A percentile compares a stretch with the other conserved stretches of the same genome.
Evolutionary conservation across 2,113 vertebrate species (phyloP).

Genomic region (Lamprotornis superbus): DNA sequence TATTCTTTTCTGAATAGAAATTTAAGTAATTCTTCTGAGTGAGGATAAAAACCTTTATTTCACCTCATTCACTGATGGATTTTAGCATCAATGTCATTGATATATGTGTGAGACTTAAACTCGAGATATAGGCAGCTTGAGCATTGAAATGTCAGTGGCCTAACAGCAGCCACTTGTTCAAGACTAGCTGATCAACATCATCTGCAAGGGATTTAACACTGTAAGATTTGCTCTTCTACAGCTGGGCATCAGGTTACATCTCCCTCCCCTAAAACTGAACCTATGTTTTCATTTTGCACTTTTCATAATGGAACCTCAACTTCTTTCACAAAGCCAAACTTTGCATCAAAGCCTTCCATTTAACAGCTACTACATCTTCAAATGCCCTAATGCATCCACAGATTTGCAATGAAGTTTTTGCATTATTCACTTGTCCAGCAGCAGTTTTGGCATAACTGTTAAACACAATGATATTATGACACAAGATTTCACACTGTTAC

Average conservation of each 20-base stretch:
- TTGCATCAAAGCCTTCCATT: background rate
- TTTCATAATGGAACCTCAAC: background rate
- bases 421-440: background rate
- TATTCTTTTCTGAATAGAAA: background rate
- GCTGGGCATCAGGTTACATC: rapidly evolving
- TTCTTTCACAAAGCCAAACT: background rate
- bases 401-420: background rate
- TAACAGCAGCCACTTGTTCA: background rate
- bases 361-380: background rate
- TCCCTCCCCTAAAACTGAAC: background rate
- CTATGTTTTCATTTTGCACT: background rate
- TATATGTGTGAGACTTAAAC: background rate
- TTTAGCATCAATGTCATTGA: background rate
- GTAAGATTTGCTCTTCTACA: background rate
- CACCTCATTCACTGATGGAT: background rate
- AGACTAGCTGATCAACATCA: background rate
- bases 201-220: background rate
- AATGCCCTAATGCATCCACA: background rate
- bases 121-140: background rate
- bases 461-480: background rate
- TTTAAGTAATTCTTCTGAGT: background rate
- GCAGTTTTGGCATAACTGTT: background rate
- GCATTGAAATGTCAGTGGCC: background rate
- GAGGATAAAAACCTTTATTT: background rate
- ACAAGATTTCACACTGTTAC: background rate